Percentiles rank a stretch among this genome's conserved stretches.
Evolutionary conservation across 2,888 invertebrate genomes (phyloP).

Genomic region (Brenthis ino): DNA sequence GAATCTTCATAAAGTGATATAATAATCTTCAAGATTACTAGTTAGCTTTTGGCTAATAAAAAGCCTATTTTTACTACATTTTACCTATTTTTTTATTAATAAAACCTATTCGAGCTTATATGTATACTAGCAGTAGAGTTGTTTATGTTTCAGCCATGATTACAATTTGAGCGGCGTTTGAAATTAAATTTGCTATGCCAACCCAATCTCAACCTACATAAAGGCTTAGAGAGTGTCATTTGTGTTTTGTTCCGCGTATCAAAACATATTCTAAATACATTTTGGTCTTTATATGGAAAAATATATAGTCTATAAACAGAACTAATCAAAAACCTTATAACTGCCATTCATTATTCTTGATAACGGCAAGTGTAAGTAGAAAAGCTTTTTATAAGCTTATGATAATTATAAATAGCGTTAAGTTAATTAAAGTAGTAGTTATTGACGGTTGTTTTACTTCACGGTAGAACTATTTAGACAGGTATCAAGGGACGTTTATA

Average conservation of each 20-base stretch:
- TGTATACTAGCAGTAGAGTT: not conserved
- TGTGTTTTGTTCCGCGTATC: conserved; percentile 20
- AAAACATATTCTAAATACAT: not conserved
- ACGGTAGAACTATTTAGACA: conserved; percentile 2
- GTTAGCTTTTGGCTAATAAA: too few species aligned
- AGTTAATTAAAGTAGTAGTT: not conserved
- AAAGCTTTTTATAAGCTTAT: too few species aligned
- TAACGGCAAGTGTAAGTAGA: too few species aligned
- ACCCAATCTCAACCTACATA: conserved; percentile 16
- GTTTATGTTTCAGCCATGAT: conserved; percentile 23
- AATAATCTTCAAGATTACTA: too few species aligned
- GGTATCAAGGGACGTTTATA: conserved; percentile 34
- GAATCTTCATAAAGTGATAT: too few species aligned
- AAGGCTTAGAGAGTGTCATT: conserved; percentile 21
- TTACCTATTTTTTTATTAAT: not conserved
- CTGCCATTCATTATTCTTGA: too few species aligned
- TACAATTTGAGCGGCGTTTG: conserved; percentile 19
- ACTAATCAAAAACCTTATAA: too few species aligned
- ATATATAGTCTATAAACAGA: too few species aligned
- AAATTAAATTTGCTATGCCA: conserved; percentile 28
- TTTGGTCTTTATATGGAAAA: too few species aligned
- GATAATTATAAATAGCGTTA: too few species aligned
- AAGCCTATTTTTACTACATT: too few species aligned
- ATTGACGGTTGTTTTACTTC: conserved; percentile 7
- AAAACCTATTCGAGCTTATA: not conserved